Conservation (phyloP, 2,797 vertebrate genomes). For the Choloepus didactylus region DNA sequence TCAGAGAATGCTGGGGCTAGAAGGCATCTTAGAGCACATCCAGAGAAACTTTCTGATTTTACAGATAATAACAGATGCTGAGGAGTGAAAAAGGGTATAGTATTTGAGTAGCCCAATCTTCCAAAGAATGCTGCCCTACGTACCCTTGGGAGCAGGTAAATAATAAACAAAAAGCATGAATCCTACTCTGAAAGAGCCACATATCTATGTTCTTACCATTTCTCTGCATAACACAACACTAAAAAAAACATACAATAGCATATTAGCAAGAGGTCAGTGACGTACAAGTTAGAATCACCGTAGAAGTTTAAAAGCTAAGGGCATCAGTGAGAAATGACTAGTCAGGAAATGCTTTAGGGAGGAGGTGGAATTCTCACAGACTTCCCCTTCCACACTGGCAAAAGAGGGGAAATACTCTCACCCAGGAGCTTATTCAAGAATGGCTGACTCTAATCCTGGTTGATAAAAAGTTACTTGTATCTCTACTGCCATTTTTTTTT, state of each 20-base stretch:
- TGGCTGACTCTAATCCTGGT: neutral
- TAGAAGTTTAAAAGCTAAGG: conserved; percentile 38
- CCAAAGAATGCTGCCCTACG: neutral
- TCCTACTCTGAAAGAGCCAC: neutral
- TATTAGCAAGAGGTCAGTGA: conserved; percentile 15
- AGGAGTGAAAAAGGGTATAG: neutral
- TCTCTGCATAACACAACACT: neutral
- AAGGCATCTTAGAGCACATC: neutral
- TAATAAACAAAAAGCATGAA: conserved; percentile 34
- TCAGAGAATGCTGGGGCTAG: neutral
- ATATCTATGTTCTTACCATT: neutral
- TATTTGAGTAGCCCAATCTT: neutral
- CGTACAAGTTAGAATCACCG: neutral
- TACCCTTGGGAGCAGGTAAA: neutral
- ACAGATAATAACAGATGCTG: neutral
- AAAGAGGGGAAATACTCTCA: conserved; percentile 47
- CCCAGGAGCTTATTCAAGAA: conserved; percentile 28
- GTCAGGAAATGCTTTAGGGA: conserved; percentile 62
- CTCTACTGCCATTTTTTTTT: conserved; percentile 29
- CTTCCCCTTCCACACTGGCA: neutral
- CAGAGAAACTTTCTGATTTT: conserved; percentile 27
- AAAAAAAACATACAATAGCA: neutral
- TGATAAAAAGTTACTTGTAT: conserved; percentile 59
- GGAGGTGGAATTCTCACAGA: neutral
- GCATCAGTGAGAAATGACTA: neutral